Evolutionary conservation across 1,140 invertebrate species (phyloP).

Genomic region (Lordiphosa collinella): DNA sequence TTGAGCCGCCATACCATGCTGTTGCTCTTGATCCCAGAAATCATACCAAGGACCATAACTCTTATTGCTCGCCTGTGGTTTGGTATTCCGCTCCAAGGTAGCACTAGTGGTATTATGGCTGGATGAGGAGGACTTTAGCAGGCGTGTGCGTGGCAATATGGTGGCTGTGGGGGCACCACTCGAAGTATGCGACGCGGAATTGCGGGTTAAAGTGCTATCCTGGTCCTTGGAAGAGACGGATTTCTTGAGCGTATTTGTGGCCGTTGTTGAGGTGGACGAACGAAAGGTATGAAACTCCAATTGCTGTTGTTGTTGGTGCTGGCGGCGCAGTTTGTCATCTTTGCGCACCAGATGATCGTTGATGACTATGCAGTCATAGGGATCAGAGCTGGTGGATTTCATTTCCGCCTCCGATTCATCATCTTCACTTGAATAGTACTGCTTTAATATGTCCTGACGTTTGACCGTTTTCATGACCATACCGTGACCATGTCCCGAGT

Average conservation of each 20-base stretch:
- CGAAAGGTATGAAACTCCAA: conserved; percentile 81
- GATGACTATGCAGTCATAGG: conserved; percentile 87
- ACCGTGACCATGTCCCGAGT: conserved; percentile 77
- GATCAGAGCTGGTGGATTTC: conserved; percentile 85
- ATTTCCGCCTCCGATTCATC: conserved; percentile 75
- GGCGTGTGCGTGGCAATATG: conserved; percentile 86
- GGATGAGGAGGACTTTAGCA: conserved; percentile 77
- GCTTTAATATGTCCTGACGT: conserved; percentile 85
- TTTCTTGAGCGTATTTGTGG: conserved; percentile 60
- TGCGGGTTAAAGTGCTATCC: conserved; percentile 63
- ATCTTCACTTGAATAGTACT: conserved; percentile 82
- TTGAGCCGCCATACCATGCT: conserved; percentile 46
- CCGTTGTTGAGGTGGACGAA: conserved; percentile 52
- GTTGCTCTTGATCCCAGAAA: conserved; percentile 84
- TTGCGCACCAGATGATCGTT: conserved; percentile 85
- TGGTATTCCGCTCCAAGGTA: conserved; percentile 63
- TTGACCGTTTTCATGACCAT: conserved; percentile 85
- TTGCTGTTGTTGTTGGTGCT: conserved; percentile 77
- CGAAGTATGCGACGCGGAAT: conserved; percentile 40
- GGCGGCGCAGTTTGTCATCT: conserved; percentile 79
- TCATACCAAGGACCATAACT: conserved; percentile 94
- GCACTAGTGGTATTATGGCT: conserved; percentile 55
- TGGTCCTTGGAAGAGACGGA: conserved; percentile 51
- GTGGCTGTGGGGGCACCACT: conserved; percentile 79
- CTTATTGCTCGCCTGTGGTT: conserved; percentile 79